Evolutionary conservation across 2,888 invertebrate genomes (phyloP), one percentile per base, ranked within the genome.

Genomic region (Eilema caniola): DNA sequence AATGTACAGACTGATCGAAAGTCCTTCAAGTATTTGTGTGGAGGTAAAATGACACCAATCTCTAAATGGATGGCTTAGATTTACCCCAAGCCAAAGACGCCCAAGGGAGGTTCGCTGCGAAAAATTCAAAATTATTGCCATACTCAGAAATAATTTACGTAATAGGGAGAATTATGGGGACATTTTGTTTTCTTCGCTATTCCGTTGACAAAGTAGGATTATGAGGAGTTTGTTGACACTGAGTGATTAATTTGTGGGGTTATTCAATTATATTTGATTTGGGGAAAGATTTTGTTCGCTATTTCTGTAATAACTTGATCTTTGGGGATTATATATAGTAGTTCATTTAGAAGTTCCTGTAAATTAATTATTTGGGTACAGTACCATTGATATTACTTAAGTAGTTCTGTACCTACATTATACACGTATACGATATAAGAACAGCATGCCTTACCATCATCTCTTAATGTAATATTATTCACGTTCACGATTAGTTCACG

Each of bases 61-160:
- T 82, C 84, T 83, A 87, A 87, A 88, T 88, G 88, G 86, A 81
- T 66, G 65, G 66, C 76, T 63, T 68, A 62, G 73, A 82, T 71
- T 76, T 68, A 66, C 70, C 25, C 33, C 16, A 31, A 59, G 70
- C 59, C 73, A 75, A 72, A 73, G n/a, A 66, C 56, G 10, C 69
- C 59, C 65, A 10, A 0, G 63, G 60, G 73, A 71, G 31, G 57
- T 20, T 25, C 25, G 47, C 64, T 25, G 12, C 8, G 24, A 37
- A 64, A 47, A 56, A 62, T 68, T 67, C 64, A 11, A 59, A 67
- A 67, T 53, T 63, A 69, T 67, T 61, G 33, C 63, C 25, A 20
- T 41, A 56, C 47, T 64, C 23, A 57, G 53, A 71, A 66, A 64
- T 57, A 53, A 59, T 69, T 25, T 57, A 60, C 41, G 47, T 53